Evolutionary conservation across 2,113 vertebrate genomes (phyloP).

Genomic region (Cyphomyrus discorhynchus): DNA sequence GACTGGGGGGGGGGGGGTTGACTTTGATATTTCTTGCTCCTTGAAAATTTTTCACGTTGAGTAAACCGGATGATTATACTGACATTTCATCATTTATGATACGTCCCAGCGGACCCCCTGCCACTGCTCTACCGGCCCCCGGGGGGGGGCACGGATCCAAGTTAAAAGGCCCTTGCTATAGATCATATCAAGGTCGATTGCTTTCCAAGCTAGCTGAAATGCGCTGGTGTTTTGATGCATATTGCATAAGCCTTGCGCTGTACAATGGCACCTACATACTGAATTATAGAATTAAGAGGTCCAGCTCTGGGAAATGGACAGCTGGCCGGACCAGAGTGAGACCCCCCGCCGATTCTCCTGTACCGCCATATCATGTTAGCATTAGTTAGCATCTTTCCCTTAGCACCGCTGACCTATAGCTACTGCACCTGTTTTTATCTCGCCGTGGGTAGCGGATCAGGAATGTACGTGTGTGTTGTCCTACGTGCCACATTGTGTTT

Average conservation of each 20-base stretch:
- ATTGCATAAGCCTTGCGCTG: not conserved
- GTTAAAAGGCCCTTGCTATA: not conserved
- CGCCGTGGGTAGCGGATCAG: slow-evolving; percentile 13
- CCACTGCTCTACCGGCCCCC: not conserved
- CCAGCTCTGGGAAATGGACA: not conserved
- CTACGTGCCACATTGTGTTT: not conserved
- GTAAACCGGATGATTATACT: too few relatives aligned
- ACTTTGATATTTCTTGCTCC: too few relatives aligned
- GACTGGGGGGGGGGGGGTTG: too few relatives aligned
- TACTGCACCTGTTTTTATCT: not conserved
- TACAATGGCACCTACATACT: not conserved
- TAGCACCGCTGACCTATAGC: slow-evolving; percentile 11
- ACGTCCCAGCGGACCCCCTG: not conserved
- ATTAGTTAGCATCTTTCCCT: slow-evolving; percentile 21
- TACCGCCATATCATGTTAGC: slow-evolving; percentile 1
- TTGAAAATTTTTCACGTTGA: too few relatives aligned
- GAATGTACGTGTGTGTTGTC: not conserved
- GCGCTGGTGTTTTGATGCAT: not conserved
- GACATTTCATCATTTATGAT: too few relatives aligned
- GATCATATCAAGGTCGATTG: not conserved
- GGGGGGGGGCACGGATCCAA: not conserved
- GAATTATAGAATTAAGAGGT: not conserved
- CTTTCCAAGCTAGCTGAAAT: not conserved
- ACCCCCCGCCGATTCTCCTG: not conserved
- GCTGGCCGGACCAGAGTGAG: not conserved